Base-by-base conservation (phyloP, 2,888 invertebrate genomes). In the Apotomis betuletana region DNA sequence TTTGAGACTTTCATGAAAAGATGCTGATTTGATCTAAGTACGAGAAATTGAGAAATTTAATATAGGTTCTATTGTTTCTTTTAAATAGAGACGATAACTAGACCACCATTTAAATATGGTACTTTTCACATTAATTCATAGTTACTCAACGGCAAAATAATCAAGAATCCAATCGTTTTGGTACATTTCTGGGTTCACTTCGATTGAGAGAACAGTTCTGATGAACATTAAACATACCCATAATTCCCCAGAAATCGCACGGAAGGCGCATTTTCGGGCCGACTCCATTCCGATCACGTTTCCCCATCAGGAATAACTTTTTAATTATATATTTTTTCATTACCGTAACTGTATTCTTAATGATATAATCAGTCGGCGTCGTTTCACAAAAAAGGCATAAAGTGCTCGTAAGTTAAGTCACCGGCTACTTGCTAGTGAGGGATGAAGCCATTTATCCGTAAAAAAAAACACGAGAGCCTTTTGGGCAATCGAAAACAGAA, bases 361-460 rank as follows among this genome's bases (percentile, higher is more conserved):
- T 85, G 85, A 87, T 87, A 86, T 85, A 86, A 87, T 87, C 83
- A 78, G 79, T 80, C 81, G 64, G 74, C 70, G 74, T 69, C 70
- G 59, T 81, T 79, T 73, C 71, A 75, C 77, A 83, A 88, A 88
- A 88, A 88, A 88, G 80, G 78, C 75, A 84, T 83, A 85, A 87
- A 87, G 87, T 44, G 62, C 81, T 84, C 86, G 86, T 87, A 88
- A 83, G 80, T 83, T 75, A 76, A 80, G 67, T 74, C 74, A 74
- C 62, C 73, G 67, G 67, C 65, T 74, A 67, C 72, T 68, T 63
- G 51, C 58, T 82, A 79, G 82, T 83, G 86, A 79, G 78, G 84
- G 88, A 93, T 93, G 90, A 92, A 92, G 92, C 85, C 92, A 93
- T 93, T 93, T 92, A 83, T 81, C 86, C 88, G 88, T 91, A 90